Base-by-base conservation (phyloP, 2,797 vertebrate species). In the Hyperoplus lanceolatus region DNA sequence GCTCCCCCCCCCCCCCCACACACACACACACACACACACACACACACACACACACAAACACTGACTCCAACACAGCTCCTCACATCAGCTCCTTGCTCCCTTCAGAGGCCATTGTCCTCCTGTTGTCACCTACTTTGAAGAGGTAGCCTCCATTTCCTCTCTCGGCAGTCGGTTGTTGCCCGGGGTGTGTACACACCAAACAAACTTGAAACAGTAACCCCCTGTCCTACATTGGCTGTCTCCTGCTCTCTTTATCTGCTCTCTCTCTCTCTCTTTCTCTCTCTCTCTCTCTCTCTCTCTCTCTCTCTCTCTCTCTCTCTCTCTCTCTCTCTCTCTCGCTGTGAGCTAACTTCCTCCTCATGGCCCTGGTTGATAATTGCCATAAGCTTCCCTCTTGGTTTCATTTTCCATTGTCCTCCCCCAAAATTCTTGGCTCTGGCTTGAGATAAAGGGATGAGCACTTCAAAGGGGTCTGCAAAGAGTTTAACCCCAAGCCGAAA, bases 391-490 rank as follows among this genome's bases (percentile, higher is more conserved):
- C 95, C 93, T 92, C 90, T 94, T 94, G 94, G 95, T 97, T 96
- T 97, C 96, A 95, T 97, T 96, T 94, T 93, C 93, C 92, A 97
- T 97, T 97, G 97, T 97, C 96, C 96, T 96, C 92, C 89, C 90
- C 94, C 86, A 96, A 96, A 29, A 96, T 97, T 97, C 97, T 97
- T 97, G 93, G 94, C 96, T 96, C 96, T 96, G 95, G 96, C 95
- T 97, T 95, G 96, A 97, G 97, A 99, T 99, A 97, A 99, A 98
- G 97, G 97, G 97, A 97, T 98, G 97, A 98, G 96, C 87, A 97
- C 98, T 98, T 99, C 97, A 99, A 98, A 99, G 97, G 91, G 88
- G 95, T 95, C 96, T 96, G 96, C 97, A 96, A 96, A 97, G 96
- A 96, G 97, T 97, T 97, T 97, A 98, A 97, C 97, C 97, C 95